These are phyloP conservation scores for Cettia cetti DNA, from an alignment of 2,113 vertebrate species.

Conservation along the genomic window DNA sequence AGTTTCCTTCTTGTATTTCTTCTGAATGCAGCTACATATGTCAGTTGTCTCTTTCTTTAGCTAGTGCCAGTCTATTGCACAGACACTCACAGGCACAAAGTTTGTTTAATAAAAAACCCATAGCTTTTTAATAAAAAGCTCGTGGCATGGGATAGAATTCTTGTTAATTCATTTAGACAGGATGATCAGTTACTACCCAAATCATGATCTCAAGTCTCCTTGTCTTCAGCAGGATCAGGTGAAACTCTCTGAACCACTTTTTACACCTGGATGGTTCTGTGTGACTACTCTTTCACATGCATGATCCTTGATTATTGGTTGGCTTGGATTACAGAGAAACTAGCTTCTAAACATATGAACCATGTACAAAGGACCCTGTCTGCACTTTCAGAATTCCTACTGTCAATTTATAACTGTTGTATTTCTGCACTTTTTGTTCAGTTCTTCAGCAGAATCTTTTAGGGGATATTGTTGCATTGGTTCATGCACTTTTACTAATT, in stretches of 20 bases:
- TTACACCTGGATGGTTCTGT: background rate
- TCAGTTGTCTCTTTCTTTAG: background rate
- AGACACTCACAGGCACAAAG: background rate
- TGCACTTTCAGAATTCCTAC: background rate
- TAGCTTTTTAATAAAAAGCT: background rate
- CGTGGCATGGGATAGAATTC: fast-evolving
- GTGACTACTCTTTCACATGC: background rate
- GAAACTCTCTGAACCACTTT: background rate
- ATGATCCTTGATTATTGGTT: background rate
- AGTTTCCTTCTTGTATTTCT: background rate
- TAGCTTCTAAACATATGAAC: background rate
- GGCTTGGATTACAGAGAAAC: background rate
- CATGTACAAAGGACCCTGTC: background rate
- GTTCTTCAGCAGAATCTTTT: background rate
- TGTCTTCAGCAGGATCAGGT: background rate
- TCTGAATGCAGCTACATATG: background rate
- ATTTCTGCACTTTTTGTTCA: background rate
- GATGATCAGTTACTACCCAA: background rate
- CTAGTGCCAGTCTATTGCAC: background rate
- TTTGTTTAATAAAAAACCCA: background rate
- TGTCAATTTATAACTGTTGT: background rate
- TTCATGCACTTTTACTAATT: background rate
- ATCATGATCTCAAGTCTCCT: background rate
- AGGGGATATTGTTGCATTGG: background rate
- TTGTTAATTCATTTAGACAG: background rate